Evolutionary conservation across 2,888 invertebrate species (phyloP).

Genomic region (Theodoxus fluviatilis): DNA sequence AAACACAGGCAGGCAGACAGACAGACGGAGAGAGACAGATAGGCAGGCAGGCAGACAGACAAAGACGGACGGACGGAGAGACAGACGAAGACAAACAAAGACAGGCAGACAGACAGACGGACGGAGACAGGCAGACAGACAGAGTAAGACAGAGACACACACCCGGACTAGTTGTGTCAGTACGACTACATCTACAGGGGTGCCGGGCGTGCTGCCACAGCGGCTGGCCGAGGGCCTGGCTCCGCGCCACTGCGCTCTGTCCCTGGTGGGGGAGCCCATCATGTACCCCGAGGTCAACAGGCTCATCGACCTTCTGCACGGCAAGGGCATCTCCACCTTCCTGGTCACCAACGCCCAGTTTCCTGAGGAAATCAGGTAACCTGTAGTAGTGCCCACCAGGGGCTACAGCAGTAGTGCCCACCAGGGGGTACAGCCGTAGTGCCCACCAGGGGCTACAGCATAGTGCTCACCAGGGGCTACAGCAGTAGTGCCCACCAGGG

Average conservation of each 20-base stretch:
- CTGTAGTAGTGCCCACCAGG: neutral
- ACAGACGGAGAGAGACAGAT: too few relatives aligned
- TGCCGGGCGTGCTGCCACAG: conserved; percentile 70
- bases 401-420: neutral
- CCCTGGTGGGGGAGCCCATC: conserved; percentile 72
- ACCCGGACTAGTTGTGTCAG: neutral
- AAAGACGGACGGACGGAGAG: too few relatives aligned
- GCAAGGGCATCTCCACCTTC: conserved; percentile 69
- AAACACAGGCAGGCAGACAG: too few relatives aligned
- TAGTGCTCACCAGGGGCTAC: too few relatives aligned
- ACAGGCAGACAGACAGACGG: too few relatives aligned
- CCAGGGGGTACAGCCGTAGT: neutral
- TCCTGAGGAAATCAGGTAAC: conserved; percentile 70
- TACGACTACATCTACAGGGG: conserved; percentile 63
- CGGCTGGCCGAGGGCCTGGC: conserved; percentile 68
- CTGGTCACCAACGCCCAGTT: conserved; percentile 73
- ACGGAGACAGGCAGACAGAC: too few relatives aligned
- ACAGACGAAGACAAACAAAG: too few relatives aligned
- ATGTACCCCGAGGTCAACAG: conserved; percentile 72
- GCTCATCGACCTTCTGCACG: conserved; percentile 68
- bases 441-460: too few relatives aligned
- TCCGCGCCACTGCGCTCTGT: conserved; percentile 70
- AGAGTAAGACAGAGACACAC: neutral
- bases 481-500: too few relatives aligned
- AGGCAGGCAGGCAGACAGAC: too few relatives aligned